These are phyloP conservation scores for Rhombomys opimus DNA, from an alignment of 2,113 vertebrate species.

Conservation along the genomic window DNA sequence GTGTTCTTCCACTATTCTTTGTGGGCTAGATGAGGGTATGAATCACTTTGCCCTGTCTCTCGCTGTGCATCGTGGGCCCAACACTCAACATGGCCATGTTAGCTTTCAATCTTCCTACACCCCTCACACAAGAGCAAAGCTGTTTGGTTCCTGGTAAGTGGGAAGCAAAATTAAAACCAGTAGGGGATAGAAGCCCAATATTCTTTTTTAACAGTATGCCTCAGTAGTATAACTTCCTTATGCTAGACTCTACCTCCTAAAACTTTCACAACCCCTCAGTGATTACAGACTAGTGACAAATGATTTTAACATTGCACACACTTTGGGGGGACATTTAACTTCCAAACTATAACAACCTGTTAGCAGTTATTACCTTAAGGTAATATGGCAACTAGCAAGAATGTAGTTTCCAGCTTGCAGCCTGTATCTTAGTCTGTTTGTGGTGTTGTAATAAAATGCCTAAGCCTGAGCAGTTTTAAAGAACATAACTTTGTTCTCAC, in stretches of 20 bases:
- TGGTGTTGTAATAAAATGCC: not conserved
- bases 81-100: not conserved
- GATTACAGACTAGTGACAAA: not conserved
- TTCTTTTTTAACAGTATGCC: not conserved
- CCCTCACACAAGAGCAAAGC: not conserved
- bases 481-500: not conserved
- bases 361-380: conserved; percentile 25
- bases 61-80: not conserved
- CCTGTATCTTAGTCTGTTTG: not conserved
- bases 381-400: not conserved
- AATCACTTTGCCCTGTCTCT: not conserved
- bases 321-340: not conserved
- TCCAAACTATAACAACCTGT: not conserved
- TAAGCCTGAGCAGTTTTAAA: not conserved
- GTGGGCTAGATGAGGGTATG: not conserved
- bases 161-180: not conserved
- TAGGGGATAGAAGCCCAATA: not conserved
- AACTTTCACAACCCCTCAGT: not conserved
- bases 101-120: not conserved
- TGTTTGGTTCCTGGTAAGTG: not conserved
- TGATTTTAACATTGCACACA: not conserved
- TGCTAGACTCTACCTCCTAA: not conserved
- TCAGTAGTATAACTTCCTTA: not conserved
- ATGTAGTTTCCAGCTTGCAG: not conserved
- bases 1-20: not conserved